These are phyloP conservation scores for Alsophila aescularia DNA, from an alignment of 2,888 invertebrate genomes.

Conservation along the genomic window DNA sequence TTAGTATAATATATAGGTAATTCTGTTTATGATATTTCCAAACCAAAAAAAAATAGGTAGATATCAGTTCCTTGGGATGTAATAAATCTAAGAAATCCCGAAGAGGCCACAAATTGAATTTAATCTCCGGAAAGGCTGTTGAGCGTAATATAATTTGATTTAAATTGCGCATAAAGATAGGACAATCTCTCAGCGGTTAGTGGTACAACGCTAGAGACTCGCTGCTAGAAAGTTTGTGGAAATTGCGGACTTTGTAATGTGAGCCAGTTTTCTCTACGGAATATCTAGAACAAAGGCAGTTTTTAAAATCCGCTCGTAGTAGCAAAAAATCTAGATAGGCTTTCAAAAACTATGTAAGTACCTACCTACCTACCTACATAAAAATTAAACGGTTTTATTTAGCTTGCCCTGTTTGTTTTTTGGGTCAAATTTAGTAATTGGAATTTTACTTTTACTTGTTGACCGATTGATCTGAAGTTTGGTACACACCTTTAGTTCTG, in stretches of 20 bases:
- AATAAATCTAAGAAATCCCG: conserved; percentile 20
- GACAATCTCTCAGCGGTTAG: conserved; percentile 27
- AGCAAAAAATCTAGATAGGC: conserved; percentile 4
- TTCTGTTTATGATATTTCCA: no score
- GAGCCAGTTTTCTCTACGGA: conserved; percentile 33
- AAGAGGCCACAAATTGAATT: conserved; percentile 23
- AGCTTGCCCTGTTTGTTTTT: no score
- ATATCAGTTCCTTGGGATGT: conserved; percentile 1
- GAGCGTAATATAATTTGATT: conserved; percentile 26
- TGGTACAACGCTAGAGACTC: conserved; percentile 29
- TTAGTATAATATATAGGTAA: no score
- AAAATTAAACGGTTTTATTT: no score
- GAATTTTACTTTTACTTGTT: no score
- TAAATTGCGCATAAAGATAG: conserved; percentile 33
- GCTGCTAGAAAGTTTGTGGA: conserved; percentile 33
- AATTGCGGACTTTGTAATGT: conserved; percentile 32
- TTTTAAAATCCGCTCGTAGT: conserved; percentile 6
- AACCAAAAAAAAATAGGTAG: no score
- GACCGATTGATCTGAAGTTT: no score
- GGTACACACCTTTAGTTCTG: no score
- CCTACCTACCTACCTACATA: no score
- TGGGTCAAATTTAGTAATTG: no score
- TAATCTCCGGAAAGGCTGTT: conserved; percentile 16
- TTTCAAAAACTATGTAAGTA: no score
- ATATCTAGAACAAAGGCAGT: conserved; percentile 29